Conservation (phyloP, 2,113 vertebrate genomes). For the Garra rufa region DNA sequence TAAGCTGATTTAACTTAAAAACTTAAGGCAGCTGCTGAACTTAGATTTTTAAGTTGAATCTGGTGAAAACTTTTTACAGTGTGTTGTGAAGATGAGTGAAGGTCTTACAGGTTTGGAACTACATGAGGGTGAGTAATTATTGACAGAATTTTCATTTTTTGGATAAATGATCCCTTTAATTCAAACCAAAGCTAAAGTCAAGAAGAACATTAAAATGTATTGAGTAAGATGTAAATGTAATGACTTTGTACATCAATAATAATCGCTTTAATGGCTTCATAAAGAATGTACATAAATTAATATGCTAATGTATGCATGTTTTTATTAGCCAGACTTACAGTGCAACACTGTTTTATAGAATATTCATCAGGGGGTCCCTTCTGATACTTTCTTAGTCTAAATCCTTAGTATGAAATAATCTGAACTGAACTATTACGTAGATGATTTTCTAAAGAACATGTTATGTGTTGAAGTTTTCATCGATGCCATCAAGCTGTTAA, state of each 20-base stretch:
- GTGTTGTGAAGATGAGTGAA: too few species aligned
- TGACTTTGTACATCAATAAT: slow-evolving; percentile 1
- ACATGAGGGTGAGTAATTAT: too few species aligned
- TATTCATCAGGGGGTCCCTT: background rate
- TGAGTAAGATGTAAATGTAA: background rate
- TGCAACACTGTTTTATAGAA: background rate
- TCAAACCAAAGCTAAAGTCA: too few species aligned
- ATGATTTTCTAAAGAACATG: background rate
- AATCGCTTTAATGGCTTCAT: slow-evolving; percentile 10
- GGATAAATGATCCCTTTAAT: too few species aligned
- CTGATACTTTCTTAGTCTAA: background rate
- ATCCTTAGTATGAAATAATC: background rate
- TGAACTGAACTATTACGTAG: background rate
- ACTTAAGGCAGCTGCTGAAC: too few species aligned
- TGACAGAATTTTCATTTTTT: too few species aligned
- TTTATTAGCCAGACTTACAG: background rate
- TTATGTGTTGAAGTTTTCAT: background rate
- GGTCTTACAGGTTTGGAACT: too few species aligned
- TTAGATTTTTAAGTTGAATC: too few species aligned
- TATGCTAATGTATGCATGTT: slow-evolving; percentile 21
- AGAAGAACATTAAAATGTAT: background rate
- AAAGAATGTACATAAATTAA: slow-evolving; percentile 6
- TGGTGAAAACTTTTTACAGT: too few species aligned
- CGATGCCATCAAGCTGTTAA: background rate
- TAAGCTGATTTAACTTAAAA: too few species aligned